phyloP scores from a whole-genome alignment of 2,113 vertebrate genomes.

The Perca schrenkii region DNA sequence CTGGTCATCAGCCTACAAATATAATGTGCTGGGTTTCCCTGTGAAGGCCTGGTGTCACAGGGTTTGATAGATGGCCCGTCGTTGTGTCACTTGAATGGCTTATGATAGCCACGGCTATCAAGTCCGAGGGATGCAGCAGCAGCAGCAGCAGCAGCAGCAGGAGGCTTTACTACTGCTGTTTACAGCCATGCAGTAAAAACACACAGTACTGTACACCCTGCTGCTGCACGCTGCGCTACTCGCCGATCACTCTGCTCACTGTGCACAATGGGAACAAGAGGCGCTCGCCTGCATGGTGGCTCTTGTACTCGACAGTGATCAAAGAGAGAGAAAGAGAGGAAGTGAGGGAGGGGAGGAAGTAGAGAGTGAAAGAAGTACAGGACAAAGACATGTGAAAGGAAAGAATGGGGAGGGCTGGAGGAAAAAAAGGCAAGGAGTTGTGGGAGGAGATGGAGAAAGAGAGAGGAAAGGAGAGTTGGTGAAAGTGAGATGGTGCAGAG shows the following conservation, averaged over 20 bases:
- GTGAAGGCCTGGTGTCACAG: constrained; percentile 2
- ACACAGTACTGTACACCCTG: constrained; percentile 41
- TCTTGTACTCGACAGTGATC: constrained; percentile 70
- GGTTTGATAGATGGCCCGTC: constrained; percentile 63
- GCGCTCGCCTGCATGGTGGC: constrained; percentile 62
- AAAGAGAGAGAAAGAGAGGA: constrained; percentile 66
- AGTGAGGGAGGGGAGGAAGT: constrained; percentile 62
- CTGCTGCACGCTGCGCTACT: constrained; percentile 69
- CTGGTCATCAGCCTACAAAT: constrained; percentile 59
- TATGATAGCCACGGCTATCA: constrained; percentile 57
- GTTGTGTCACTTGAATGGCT: constrained; percentile 64
- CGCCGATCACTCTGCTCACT: constrained; percentile 70
- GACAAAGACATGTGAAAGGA: constrained; percentile 45
- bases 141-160: constrained; percentile 20
- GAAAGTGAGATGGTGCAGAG: constrained; percentile 45
- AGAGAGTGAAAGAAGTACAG: constrained; percentile 54
- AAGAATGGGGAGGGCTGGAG: constrained; percentile 32
- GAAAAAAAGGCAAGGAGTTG: constrained; percentile 48
- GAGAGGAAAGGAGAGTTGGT: constrained; percentile 9
- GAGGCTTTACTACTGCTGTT: constrained; percentile 67
- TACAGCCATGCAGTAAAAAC: constrained; percentile 74
- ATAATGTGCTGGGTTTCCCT: constrained; percentile 41
- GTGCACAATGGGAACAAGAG: constrained; percentile 68
- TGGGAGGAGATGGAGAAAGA: constrained; percentile 4
- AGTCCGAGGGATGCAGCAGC: constrained; percentile 20